Evolutionary conservation across 2,888 invertebrate genomes (phyloP).

Genomic region (Arctia plantaginis): DNA sequence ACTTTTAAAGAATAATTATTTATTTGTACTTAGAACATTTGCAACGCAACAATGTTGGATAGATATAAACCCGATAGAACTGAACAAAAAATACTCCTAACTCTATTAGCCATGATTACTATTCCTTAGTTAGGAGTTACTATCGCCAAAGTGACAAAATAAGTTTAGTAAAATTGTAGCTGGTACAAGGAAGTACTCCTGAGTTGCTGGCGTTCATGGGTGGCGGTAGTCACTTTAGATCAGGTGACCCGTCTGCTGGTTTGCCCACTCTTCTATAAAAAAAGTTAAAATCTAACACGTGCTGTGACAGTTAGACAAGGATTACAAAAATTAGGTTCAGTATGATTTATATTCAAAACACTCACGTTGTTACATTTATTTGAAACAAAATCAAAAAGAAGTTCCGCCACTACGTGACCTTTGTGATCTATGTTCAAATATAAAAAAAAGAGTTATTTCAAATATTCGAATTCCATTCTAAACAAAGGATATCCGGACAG

Average conservation of each 20-base stretch:
- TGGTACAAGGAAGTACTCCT: no score
- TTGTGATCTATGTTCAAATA: not conserved
- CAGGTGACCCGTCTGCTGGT: no score
- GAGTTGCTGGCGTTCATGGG: no score
- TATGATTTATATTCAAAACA: not conserved
- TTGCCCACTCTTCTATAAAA: no score
- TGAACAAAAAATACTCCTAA: no score
- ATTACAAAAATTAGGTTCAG: not conserved
- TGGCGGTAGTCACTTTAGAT: no score
- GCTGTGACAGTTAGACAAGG: no score
- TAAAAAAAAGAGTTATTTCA: not conserved
- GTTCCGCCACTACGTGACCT: not conserved
- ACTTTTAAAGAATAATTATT: not conserved
- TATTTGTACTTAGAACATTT: not conserved
- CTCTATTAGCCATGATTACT: not conserved
- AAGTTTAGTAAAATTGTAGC: no score
- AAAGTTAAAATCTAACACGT: no score
- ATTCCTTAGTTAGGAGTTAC: no score
- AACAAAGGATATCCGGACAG: constrained; percentile 7
- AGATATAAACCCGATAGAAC: no score
- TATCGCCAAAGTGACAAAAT: no score
- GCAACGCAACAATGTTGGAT: not conserved
- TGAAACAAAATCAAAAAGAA: not conserved
- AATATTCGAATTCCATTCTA: not conserved
- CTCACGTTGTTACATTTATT: not conserved